These are phyloP conservation scores for Drosophila mimetica DNA, from an alignment of 2,888 invertebrate species.

Conservation along the genomic window DNA sequence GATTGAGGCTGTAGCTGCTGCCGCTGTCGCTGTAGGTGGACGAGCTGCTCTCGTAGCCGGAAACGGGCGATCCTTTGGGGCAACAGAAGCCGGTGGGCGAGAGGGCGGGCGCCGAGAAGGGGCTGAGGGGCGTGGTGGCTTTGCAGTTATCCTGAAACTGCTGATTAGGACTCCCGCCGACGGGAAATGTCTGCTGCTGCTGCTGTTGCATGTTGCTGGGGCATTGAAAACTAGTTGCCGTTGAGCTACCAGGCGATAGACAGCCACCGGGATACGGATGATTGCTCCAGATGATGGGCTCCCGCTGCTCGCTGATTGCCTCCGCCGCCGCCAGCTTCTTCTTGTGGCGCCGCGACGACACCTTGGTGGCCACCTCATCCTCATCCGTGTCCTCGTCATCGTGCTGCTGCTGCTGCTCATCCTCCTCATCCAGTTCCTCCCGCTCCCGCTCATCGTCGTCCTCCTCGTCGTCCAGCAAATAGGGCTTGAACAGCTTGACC, in stretches of 20 bases:
- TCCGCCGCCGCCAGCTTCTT: conserved; percentile 44
- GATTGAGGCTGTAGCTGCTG: conserved; percentile 85
- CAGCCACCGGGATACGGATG: conserved; percentile 62
- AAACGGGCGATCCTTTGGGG: conserved; percentile 84
- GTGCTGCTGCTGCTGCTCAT: background rate
- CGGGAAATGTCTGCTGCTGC: conserved; percentile 72
- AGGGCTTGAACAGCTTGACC: conserved; percentile 91
- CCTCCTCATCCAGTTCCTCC: conserved; percentile 37
- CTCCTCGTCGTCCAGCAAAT: conserved; percentile 89
- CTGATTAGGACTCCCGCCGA: conserved; percentile 68
- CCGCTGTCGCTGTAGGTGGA: conserved; percentile 83
- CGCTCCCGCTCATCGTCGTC: conserved; percentile 38
- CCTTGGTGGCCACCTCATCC: conserved; percentile 42
- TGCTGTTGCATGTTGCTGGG: conserved; percentile 1
- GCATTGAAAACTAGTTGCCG: conserved; percentile 42
- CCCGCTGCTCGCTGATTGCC: conserved; percentile 62
- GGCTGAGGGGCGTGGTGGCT: conserved; percentile 63
- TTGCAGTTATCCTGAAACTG: conserved; percentile 70
- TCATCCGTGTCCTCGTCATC: conserved; percentile 51
- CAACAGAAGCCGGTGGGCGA: conserved; percentile 83
- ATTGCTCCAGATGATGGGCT: conserved; percentile 83
- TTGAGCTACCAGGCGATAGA: conserved; percentile 26
- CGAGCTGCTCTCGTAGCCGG: conserved; percentile 84
- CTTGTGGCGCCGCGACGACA: conserved; percentile 43
- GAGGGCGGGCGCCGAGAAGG: conserved; percentile 71